Evolutionary conservation across 2,113 vertebrate genomes (phyloP), one percentile per base, ranked within the genome.

Genomic region (Onychorhynchus coronatus): DNA sequence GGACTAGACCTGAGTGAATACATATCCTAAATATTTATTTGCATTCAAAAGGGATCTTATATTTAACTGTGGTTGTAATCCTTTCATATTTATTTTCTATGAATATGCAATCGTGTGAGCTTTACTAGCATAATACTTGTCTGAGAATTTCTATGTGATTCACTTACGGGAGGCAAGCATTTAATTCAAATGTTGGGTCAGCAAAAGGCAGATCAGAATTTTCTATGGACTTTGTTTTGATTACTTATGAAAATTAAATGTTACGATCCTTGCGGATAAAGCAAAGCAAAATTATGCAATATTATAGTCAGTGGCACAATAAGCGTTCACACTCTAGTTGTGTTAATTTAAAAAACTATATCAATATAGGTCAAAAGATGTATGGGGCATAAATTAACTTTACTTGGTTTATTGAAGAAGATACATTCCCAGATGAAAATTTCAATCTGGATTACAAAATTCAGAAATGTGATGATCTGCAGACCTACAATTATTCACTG

Each of bases 1-100:
- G 22, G 33, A 27, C 59, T 49, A 22, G 35, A 62, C 19, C 2
- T 55, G 33, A 47, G 33, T 78, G 49, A 95, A 63, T 66, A 76
- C 16, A 20, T 91, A 31, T 19, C 14, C 59, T 76, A 83, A 92
- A 63, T 77, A 93, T 31, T 70, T 4, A 74, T 96, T 85, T 90
- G 63, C 82, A 95, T 94, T 80, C 88, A 35, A 85, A 94, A 90
- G 42, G 28, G 52, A 84, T 23, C 65, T 86, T 72, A 46, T 81
- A 9, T 77, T 90, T 90, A 92, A 55, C 79, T 86, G 78, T 62
- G 67, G 85, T 9, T 82, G 63, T 90, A 84, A 94, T 80, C 47
- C 65, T 90, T 96, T 83, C 68, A 49, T 93, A 77, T 90, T 95
- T 95, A 61, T 91, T 95, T 88, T 88, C 79, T 71, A 47, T 90